Evolutionary conservation across 2,797 vertebrate genomes (phyloP), one percentile per base, ranked within the genome.

Genomic region (Premnoplex brunnescens): DNA sequence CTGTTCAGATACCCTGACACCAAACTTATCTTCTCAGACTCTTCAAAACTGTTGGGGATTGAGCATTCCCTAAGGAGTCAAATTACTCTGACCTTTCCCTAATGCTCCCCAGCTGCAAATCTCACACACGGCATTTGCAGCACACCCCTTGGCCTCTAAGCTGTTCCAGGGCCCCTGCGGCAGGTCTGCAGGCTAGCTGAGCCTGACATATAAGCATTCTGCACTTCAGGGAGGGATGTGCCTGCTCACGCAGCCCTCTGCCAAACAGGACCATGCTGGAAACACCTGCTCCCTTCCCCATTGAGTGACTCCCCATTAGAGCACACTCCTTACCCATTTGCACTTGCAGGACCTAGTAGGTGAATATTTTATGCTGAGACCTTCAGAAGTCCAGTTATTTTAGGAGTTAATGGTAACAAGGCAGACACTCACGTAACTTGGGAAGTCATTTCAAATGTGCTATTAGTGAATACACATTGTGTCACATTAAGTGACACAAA

Each of bases 201-300:
- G 36, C 34, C 43, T 3, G 0, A 4, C 14, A n/a, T 24, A 7
- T 2, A 1, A 22, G 32, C 4, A 1, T 18, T 44, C 46, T 17
- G 15, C 23, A 3, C 54, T 23, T 14, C 27, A 4, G 17, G 24
- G 10, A 71, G 12, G 36, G 32, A 60, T 3, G 20, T 12, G 20
- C 44, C 52, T 43, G 41, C 71, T 15, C 3, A 1, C 2, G 36
- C 76, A 59, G 46, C 49, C 37, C 46, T 23, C 28, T 15, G 28
- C 46, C 26, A 55, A 43, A 7, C 0, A 43, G 55, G 28, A n/a
- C 34, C 36, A 2, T 1, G 32, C 2, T 41, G 32, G 20, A 85
- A 48, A 21, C 0, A 4, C 5, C 8, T 2, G 3, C 41, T 46
- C 23, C 59, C 34, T 48, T 78, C 28, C 46, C 36, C 34, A 27